Base-by-base conservation (phyloP, 1,140 invertebrate species). In the Sinonovacula constricta region DNA sequence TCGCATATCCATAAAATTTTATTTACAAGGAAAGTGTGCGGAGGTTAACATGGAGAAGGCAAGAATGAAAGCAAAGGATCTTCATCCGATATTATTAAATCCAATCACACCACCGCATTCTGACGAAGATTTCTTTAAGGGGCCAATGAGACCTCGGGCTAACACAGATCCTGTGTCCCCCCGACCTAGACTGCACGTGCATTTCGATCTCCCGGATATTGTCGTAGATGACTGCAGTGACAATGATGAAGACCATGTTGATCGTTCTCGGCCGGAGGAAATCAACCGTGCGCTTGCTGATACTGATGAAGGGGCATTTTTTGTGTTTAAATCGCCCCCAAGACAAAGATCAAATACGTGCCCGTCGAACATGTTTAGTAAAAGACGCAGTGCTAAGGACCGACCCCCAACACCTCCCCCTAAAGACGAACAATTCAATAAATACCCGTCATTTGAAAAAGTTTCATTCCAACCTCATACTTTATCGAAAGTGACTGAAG, bases 301-400 rank as follows among this genome's bases (percentile, higher is more conserved):
- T 28, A 76, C 72, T 12, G 34, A 66, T 24, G 72, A 76, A 67
- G 72, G 72, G 28, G 72, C 72, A 15, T 76, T 76, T 22, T 76
- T 76, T 53, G 72, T 76, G 18, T 76, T 76, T 59, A 76, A 76
- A 24, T 76, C 72, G 12, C 72, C 72, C 4, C 72, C 72, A n/a
- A 4, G 72, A 34, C 72, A 76, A 28, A 59, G 72, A n/a, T 76
- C 72, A 36, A 76, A 76, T 31, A 76, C 72, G 7, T 76, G 72
- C 51, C 72, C 72, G 1, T 22, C 67, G 0, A 76, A 76, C 45
- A 76, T 76, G 72, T 76, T 67, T 59, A 66, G 72, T 31, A 62
- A 63, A 26, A 39, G 28, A 28, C 39, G 56, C 31, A 31, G 31
- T 45, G 31, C 26, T 49, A 34, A 26, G 22, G 26, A 59, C 10